Percentiles rank a stretch among this genome's conserved stretches.
These are phyloP conservation scores for Pharmacophagus antenor DNA, from an alignment of 2,888 invertebrate species.

Conservation along the genomic window DNA sequence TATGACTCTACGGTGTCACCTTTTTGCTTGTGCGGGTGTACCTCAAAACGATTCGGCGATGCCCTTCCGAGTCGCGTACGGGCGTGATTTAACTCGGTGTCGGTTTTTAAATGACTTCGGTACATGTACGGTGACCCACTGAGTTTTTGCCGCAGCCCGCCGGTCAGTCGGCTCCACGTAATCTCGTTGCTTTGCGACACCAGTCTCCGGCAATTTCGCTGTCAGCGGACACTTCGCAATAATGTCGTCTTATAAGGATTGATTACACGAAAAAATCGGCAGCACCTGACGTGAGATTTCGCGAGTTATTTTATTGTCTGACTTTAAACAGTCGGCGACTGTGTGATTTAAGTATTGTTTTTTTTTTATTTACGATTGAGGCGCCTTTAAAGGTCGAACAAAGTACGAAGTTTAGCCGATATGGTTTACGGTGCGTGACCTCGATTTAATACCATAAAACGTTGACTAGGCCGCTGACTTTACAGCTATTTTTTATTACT, in stretches of 20 bases:
- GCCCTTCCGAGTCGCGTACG: constrained; percentile 32
- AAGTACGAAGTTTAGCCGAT: not conserved
- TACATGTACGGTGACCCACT: constrained; percentile 57
- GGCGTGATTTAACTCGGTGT: constrained; percentile 42
- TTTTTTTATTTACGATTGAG: not conserved
- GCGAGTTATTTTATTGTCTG: constrained; percentile 13
- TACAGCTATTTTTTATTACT: constrained; percentile 1
- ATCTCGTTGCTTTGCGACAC: constrained; percentile 38
- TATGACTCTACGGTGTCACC: too few relatives aligned
- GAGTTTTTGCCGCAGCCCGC: constrained; percentile 45
- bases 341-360: constrained; percentile 3
- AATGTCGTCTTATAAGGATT: constrained; percentile 28
- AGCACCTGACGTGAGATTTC: constrained; percentile 17
- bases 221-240: constrained; percentile 30
- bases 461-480: not conserved
- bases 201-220: constrained; percentile 35
- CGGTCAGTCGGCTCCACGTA: constrained; percentile 20
- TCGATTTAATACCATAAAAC: not conserved
- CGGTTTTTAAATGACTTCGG: constrained; percentile 43
- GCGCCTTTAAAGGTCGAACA: not conserved
- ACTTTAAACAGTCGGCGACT: constrained; percentile 7
- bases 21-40: constrained; percentile 17
- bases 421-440: not conserved
- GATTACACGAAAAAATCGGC: constrained; percentile 30
- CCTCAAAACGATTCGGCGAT: constrained; percentile 17